Evolutionary conservation across 1,140 invertebrate genomes (phyloP).

Genomic region (Drosophila mojavensis): DNA sequence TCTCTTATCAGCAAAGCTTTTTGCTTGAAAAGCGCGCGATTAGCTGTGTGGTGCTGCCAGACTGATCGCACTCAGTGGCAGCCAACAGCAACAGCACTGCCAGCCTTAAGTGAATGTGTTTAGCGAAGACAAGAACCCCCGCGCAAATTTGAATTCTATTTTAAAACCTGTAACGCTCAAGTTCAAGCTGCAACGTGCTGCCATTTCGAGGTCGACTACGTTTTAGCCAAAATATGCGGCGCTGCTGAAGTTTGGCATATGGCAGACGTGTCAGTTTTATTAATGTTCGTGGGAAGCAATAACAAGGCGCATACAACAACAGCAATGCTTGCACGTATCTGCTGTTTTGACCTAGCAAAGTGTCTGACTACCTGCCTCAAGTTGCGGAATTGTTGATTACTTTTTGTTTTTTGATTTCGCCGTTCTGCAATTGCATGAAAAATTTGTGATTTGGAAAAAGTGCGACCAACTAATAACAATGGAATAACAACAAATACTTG

Average conservation of each 20-base stretch:
- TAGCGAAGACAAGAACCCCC: constrained; percentile 32
- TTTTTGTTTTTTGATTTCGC: constrained; percentile 4
- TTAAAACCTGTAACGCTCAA: not conserved
- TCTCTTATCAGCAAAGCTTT: constrained; percentile 2
- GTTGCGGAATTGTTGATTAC: constrained; percentile 6
- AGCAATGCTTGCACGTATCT: constrained; percentile 38
- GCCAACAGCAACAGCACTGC: not conserved
- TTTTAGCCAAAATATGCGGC: constrained; percentile 41
- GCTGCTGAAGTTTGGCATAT: constrained; percentile 49
- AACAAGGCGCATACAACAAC: constrained; percentile 34
- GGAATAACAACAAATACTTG: not conserved
- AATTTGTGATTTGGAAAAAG: constrained; percentile 3
- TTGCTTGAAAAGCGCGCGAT: constrained; percentile 9
- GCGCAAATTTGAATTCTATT: constrained; percentile 12
- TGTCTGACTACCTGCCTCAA: constrained; percentile 32
- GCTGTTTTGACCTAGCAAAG: constrained; percentile 48
- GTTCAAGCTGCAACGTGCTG: constrained; percentile 23
- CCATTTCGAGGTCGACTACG: constrained; percentile 34
- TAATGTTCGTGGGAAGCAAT: constrained; percentile 73
- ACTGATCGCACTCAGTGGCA: not conserved
- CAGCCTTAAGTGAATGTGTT: not conserved
- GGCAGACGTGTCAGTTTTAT: constrained; percentile 72
- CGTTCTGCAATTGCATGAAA: constrained; percentile 9
- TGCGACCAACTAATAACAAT: not conserved
- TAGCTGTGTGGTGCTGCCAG: constrained; percentile 8